A percentile compares a stretch with the other conserved stretches of the same genome.
These are phyloP conservation scores for Ecdyonurus torrentis DNA, from an alignment of 2,888 invertebrate species.

Conservation along the genomic window DNA sequence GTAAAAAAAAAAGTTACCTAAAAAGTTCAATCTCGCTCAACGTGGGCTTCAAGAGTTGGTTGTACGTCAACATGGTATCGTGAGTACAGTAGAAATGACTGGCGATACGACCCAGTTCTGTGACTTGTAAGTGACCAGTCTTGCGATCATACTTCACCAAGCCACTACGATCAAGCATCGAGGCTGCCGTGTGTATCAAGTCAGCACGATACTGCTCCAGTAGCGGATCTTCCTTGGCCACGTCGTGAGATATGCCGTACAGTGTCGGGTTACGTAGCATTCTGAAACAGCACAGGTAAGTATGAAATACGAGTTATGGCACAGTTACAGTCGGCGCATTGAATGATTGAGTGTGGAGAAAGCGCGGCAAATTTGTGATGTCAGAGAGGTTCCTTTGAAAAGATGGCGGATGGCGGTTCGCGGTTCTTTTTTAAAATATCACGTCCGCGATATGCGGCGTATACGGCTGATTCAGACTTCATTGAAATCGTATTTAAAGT, in stretches of 20 bases:
- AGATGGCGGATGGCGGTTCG: too few relatives aligned
- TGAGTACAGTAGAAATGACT: constrained; percentile 97
- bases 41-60: constrained; percentile 89
- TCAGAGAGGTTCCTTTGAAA: too few relatives aligned
- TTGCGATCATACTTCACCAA: constrained; percentile 90
- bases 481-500: too few relatives aligned
- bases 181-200: constrained; percentile 86
- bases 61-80: constrained; percentile 93
- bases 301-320: neutral
- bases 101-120: constrained; percentile 92
- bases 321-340: too few relatives aligned
- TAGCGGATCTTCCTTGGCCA: constrained; percentile 61
- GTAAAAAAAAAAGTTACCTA: too few relatives aligned
- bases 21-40: constrained; percentile 95
- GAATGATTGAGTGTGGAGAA: too few relatives aligned
- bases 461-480: too few relatives aligned
- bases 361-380: too few relatives aligned
- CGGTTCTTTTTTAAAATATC: too few relatives aligned
- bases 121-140: constrained; percentile 72
- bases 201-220: constrained; percentile 86
- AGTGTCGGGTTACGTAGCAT: constrained; percentile 82
- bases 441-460: too few relatives aligned
- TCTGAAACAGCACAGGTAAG: constrained; percentile 29
- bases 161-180: constrained; percentile 82
- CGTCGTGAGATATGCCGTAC: constrained; percentile 74